Conservation (phyloP, 92 coral and sea anemone genomes). For the Muricea muricata region DNA sequence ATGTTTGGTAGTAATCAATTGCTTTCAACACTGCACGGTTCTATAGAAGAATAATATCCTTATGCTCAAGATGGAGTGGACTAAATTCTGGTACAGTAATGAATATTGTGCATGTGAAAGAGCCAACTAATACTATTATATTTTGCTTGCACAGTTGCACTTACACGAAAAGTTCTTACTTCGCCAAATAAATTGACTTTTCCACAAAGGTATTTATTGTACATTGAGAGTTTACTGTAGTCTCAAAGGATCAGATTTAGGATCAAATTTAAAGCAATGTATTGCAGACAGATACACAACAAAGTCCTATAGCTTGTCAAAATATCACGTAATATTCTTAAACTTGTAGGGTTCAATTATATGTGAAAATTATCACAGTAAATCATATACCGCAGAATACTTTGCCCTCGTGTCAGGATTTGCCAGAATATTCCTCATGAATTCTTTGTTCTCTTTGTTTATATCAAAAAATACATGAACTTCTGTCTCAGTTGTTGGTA, state of each 20-base stretch:
- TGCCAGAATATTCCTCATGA: slow-evolving; percentile 11
- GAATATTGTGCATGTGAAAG: too few relatives aligned
- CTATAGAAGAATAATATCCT: background rate
- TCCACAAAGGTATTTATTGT: too few relatives aligned
- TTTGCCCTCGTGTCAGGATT: slow-evolving; percentile 18
- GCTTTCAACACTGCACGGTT: slow-evolving; percentile 28
- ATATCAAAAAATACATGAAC: background rate
- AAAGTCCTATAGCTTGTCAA: background rate
- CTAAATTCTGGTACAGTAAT: background rate
- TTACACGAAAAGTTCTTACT: too few relatives aligned
- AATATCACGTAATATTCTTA: background rate
- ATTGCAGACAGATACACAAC: too few relatives aligned
- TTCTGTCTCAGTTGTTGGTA: background rate
- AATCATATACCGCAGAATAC: slow-evolving; percentile 6
- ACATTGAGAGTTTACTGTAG: too few relatives aligned
- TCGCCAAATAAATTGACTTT: too few relatives aligned
- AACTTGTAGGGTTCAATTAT: background rate
- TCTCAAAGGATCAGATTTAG: too few relatives aligned
- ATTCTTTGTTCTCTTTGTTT: background rate
- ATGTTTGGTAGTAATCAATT: slow-evolving; percentile 37
- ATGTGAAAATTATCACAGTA: background rate
- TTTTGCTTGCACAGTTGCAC: too few relatives aligned
- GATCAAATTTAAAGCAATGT: too few relatives aligned
- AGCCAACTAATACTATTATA: too few relatives aligned
- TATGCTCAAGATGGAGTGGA: background rate